These are phyloP conservation scores for Pagetopsis macropterus DNA, from an alignment of 2,797 vertebrate genomes.

Conservation along the genomic window DNA sequence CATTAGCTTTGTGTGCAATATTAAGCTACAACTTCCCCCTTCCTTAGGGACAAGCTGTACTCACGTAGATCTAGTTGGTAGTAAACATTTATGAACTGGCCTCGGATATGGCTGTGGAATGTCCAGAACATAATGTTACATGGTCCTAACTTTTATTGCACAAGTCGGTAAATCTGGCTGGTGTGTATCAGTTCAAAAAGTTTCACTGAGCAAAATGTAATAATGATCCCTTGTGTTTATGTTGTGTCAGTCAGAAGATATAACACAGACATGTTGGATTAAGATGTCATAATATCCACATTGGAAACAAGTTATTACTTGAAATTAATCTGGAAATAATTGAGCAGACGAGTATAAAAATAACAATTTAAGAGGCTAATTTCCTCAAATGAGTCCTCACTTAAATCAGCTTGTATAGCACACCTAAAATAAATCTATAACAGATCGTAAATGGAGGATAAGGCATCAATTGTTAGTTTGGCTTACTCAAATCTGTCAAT, in stretches of 20 bases:
- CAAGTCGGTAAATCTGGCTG: constrained; percentile 27
- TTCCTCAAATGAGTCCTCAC: background rate
- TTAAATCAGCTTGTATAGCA: background rate
- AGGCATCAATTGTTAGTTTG: background rate
- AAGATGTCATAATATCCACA: constrained; percentile 2
- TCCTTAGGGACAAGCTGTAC: constrained; percentile 40
- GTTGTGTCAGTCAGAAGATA: constrained; percentile 21
- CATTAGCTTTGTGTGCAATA: constrained; percentile 29
- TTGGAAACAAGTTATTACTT: background rate
- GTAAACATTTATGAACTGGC: constrained; percentile 51
- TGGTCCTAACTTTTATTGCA: constrained; percentile 31
- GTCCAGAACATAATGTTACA: constrained; percentile 51
- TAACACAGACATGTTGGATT: background rate
- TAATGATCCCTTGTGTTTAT: constrained; percentile 10
- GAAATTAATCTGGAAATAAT: constrained; percentile 15
- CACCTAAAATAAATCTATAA: background rate
- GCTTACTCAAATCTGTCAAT: background rate
- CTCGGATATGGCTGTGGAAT: constrained; percentile 42
- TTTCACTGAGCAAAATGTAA: constrained; percentile 20
- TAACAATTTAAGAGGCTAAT: background rate
- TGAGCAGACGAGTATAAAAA: background rate
- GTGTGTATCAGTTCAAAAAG: constrained; percentile 20
- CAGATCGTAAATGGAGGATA: background rate
- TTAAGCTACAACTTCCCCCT: constrained; percentile 40
- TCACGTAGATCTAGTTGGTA: constrained; percentile 27